phyloP scores from a whole-genome alignment of 2,797 vertebrate genomes.

The Macrochelys suwanniensis region DNA sequence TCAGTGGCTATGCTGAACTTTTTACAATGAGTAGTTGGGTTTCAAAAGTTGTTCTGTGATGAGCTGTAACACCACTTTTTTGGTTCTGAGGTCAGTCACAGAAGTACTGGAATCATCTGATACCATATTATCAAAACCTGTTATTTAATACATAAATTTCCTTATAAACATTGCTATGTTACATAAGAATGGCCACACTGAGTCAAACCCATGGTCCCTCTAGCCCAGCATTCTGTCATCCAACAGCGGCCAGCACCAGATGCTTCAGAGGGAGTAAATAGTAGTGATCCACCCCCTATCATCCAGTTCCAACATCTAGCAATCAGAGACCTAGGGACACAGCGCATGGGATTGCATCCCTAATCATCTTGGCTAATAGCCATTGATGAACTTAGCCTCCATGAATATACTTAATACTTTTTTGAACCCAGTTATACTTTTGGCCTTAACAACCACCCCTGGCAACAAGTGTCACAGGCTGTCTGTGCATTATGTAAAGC shows the following conservation, averaged over 20 bases:
- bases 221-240: not conserved
- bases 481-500: not conserved
- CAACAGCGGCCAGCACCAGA: too few relatives aligned
- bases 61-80: not conserved
- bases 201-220: not conserved
- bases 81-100: not conserved
- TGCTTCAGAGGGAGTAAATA: too few relatives aligned
- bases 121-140: too few relatives aligned
- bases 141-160: not conserved
- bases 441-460: not conserved
- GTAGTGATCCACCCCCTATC: not conserved
- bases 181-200: not conserved
- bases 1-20: not conserved
- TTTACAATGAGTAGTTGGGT: fast-evolving
- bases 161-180: not conserved
- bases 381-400: not conserved
- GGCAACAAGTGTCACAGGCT: not conserved
- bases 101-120: not conserved
- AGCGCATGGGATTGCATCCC: not conserved
- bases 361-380: not conserved
- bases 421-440: too few relatives aligned
- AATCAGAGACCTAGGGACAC: not conserved
- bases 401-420: not conserved
- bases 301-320: not conserved
- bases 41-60: not conserved